Evolutionary conservation across 2,113 vertebrate species (phyloP), one percentile per base, ranked within the genome.

Genomic region (Uria lomvia): DNA sequence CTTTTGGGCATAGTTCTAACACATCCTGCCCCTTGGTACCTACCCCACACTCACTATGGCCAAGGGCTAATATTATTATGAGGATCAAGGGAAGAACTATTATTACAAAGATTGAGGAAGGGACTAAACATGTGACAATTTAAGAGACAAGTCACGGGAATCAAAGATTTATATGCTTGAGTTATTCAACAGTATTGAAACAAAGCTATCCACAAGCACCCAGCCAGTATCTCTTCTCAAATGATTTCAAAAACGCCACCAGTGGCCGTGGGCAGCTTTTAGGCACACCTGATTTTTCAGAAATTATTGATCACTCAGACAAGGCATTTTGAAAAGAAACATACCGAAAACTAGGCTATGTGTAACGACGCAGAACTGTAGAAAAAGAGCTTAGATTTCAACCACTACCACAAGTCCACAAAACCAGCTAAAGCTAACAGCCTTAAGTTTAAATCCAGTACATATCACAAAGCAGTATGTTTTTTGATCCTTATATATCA

Each of bases 1-100:
- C 5, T 12, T n/a, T 1, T 40, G 59, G 36, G 29, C 24, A 27
- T 7, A 4, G 27, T 23, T n/a, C 12, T 38, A 27, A 63, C 32
- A 50, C 7, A 34, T 15, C 67, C 53, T 18, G 42, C 4, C 32
- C 58, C 65, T 27, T 20, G 42, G 30, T 3, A 47, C 24, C 21
- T 2, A 22, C 29, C 20, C 8, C 53, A 43, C 6, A 1, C 0
- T 43, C 43, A 6, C 47, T 17, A 0, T 3, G 38, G 50, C 50
- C 0, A 0, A 55, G 30, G 29, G 45, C 5, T 32, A 53, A 7
- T 13, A 30, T 5, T 3, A 50, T 3, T 5, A 30, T 1, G 2
- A 91, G 22, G 17, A 78, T 42, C 36, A 84, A 81, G 34, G 62
- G 47, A 59, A 92, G 16, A 36, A 53, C 26, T 29, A 16, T 15